Percentiles rank a stretch among this genome's conserved stretches.
These are phyloP conservation scores for Pristionchus fissidentatus DNA, from an alignment of 2,888 invertebrate genomes.

Conservation along the genomic window DNA sequence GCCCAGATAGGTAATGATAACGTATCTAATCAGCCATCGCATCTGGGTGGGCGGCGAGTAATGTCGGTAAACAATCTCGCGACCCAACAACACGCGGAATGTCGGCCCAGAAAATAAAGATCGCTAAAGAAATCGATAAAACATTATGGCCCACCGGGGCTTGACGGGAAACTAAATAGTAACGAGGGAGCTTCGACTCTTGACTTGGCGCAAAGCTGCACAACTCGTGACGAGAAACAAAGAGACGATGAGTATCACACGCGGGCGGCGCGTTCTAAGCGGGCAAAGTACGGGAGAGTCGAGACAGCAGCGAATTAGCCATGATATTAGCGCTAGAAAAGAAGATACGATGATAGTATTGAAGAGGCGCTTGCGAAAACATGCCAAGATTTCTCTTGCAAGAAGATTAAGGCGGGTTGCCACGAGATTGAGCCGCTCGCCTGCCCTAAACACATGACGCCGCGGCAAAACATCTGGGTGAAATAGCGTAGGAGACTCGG, in stretches of 20 bases:
- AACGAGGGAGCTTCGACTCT: no score
- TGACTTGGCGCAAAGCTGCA: no score
- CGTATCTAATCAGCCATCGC: slow-evolving; percentile 2
- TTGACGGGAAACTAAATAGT: no score
- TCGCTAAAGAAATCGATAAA: not conserved
- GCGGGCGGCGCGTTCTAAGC: not conserved
- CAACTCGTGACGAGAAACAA: not conserved
- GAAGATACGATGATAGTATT: no score
- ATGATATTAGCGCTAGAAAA: not conserved
- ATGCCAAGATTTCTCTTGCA: not conserved
- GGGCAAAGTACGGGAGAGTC: not conserved
- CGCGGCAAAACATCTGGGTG: not conserved
- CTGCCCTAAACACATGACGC: not conserved
- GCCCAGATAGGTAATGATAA: not conserved
- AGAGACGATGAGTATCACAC: not conserved
- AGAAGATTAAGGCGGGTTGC: no score
- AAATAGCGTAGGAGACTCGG: not conserved
- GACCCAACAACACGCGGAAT: not conserved
- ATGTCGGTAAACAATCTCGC: not conserved
- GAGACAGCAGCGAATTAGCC: not conserved
- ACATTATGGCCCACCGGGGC: no score
- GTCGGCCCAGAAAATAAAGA: slow-evolving; percentile 14
- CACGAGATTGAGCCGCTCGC: no score
- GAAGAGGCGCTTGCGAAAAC: not conserved
- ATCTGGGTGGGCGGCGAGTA: not conserved